phyloP scores from a whole-genome alignment of 1,140 invertebrate species.

The Psilanteris sp. region DNA sequence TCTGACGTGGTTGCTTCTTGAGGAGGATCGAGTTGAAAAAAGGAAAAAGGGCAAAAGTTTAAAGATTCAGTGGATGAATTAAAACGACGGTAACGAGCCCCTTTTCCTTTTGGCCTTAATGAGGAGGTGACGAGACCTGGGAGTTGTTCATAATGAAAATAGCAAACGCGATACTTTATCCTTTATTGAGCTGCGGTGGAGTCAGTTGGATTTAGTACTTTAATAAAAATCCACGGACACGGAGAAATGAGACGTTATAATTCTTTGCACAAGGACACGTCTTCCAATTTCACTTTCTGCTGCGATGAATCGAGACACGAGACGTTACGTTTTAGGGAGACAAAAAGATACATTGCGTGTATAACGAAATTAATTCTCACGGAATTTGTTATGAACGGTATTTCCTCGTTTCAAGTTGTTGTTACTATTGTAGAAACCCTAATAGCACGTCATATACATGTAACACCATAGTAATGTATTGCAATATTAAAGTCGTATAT shows the following conservation, averaged over 20 bases:
- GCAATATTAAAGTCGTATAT: too few relatives aligned
- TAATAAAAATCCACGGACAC: conserved; percentile 58
- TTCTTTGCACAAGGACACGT: conserved; percentile 16
- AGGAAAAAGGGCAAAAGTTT: conserved; percentile 4
- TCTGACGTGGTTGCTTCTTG: conserved; percentile 6
- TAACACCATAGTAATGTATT: too few relatives aligned
- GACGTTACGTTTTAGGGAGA: neutral
- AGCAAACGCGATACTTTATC: conserved; percentile 61
- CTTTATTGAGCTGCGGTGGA: conserved; percentile 52
- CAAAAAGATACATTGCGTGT: too few relatives aligned
- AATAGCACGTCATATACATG: too few relatives aligned
- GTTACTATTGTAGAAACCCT: too few relatives aligned
- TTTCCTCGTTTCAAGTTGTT: too few relatives aligned
- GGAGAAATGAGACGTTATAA: conserved; percentile 47
- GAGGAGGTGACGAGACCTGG: conserved; percentile 40
- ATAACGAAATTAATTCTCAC: too few relatives aligned
- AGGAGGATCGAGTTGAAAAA: conserved; percentile 4
- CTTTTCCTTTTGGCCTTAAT: conserved; percentile 45
- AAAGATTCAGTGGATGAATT: conserved; percentile 44
- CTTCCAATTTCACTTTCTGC: conserved; percentile 46
- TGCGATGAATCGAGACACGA: conserved; percentile 14
- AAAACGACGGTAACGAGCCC: conserved; percentile 48
- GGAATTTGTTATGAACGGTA: too few relatives aligned
- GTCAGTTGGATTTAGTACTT: conserved; percentile 59
- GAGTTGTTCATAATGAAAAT: conserved; percentile 62